Conservation (phyloP, 1,140 invertebrate species). For the Gyrodactylus bullatarudis region DNA sequence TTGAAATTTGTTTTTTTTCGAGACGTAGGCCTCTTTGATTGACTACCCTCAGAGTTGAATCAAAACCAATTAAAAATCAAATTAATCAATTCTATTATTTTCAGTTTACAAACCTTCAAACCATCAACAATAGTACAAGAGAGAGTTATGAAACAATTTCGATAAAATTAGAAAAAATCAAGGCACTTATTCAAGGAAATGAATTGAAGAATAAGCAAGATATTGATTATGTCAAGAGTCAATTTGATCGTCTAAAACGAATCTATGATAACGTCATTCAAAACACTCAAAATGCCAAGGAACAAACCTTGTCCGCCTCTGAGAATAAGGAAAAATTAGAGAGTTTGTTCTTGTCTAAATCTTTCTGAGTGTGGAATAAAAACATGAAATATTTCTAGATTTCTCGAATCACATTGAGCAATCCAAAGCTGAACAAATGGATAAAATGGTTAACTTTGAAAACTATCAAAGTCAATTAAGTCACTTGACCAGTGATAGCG, state of each 20-base stretch:
- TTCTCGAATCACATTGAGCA: neutral
- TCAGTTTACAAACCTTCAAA: neutral
- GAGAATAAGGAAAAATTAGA: neutral
- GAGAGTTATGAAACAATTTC: neutral
- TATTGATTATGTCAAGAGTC: neutral
- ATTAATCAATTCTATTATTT: no score
- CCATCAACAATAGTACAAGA: neutral
- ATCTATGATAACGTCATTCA: neutral
- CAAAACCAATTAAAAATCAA: no score
- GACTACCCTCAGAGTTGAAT: no score
- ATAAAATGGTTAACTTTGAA: neutral
- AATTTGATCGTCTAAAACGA: neutral
- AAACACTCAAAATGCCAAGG: neutral
- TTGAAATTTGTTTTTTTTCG: no score
- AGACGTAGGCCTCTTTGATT: no score
- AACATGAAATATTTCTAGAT: neutral
- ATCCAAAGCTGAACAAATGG: neutral
- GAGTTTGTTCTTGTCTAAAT: neutral
- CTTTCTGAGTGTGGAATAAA: neutral
- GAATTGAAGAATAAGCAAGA: neutral
- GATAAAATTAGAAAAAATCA: neutral
- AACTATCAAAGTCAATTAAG: neutral
- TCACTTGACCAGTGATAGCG: neutral
- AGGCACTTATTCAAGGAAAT: neutral
- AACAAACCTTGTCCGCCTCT: neutral